Conservation (phyloP, 2,113 vertebrate genomes). For the Erythrolamprus reginae region DNA sequence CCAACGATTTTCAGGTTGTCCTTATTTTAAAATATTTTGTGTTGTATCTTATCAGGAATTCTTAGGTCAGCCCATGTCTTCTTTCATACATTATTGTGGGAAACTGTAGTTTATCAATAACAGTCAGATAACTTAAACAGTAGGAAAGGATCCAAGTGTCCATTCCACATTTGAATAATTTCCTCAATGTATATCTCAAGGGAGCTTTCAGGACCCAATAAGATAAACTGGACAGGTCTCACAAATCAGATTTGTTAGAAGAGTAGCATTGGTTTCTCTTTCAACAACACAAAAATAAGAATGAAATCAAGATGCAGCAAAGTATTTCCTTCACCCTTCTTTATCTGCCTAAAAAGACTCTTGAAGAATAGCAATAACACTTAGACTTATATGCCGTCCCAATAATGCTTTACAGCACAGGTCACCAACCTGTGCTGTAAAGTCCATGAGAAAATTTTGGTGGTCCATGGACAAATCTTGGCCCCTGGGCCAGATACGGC, state of each 20-base stretch:
- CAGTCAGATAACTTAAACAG: neutral
- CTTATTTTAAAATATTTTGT: neutral
- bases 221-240: neutral
- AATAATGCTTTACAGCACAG: too few relatives aligned
- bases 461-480: too few relatives aligned
- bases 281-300: neutral
- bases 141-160: neutral
- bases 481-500: too few relatives aligned
- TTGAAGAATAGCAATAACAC: neutral
- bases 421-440: too few relatives aligned
- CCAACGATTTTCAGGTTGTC: neutral
- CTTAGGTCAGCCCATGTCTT: neutral
- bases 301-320: neutral
- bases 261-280: neutral
- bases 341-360: neutral
- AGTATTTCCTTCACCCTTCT: neutral
- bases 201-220: neutral
- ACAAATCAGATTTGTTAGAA: neutral
- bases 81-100: neutral
- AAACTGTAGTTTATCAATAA: neutral
- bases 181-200: neutral
- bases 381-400: too few relatives aligned
- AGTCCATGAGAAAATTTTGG: too few relatives aligned
- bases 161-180: neutral
- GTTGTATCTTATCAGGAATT: neutral